Base-by-base conservation (phyloP, 2,888 invertebrate genomes). In the Hydraecia micacea region DNA sequence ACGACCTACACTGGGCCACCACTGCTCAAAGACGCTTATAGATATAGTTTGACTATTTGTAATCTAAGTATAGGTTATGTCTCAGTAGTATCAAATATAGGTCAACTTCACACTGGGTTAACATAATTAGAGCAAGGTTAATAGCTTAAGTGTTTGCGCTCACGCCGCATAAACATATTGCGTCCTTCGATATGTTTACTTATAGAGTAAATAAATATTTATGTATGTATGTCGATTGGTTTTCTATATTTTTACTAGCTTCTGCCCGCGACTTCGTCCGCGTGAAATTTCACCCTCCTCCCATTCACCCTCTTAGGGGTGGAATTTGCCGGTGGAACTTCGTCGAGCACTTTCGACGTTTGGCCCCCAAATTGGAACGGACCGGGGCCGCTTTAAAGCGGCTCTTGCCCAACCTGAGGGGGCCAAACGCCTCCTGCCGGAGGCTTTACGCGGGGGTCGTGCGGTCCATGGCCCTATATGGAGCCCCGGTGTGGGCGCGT, bases 111-210 rank as follows among this genome's bases (percentile, higher is more conserved):
- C 68, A 75, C 58, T 46, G 32, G 63, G 77, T 77, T 72, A 77
- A 80, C 39, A 86, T 84, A 82, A 86, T 84, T 82, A 75, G 88
- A 78, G 74, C 81, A 80, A 82, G 88, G 83, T 70, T 86, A 79
- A 80, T 71, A 73, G 76, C 65, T 70, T 73, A 73, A 79, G 80
- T 86, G 75, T 85, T 86, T 86, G 76, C 74, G 46, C 71, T 78
- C 55, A 76, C n/a, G 28, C 49, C 65, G 39, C 67, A 66, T 73
- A 68, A 77, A 79, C 63, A 68, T 86, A 84, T 76, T 80, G 67
- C 73, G 66, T 77, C 68, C 73, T 68, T 75, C 74, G 73, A 87
- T 80, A 77, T 81, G 46, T 65, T 71, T 73, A 79, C 73, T 63
- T 71, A 13, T 28, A 67, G n/a, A 28, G 13, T 46, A 55, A 13